phyloP scores from a whole-genome alignment of 2,888 invertebrate species.

The Drosophila neotestacea region DNA sequence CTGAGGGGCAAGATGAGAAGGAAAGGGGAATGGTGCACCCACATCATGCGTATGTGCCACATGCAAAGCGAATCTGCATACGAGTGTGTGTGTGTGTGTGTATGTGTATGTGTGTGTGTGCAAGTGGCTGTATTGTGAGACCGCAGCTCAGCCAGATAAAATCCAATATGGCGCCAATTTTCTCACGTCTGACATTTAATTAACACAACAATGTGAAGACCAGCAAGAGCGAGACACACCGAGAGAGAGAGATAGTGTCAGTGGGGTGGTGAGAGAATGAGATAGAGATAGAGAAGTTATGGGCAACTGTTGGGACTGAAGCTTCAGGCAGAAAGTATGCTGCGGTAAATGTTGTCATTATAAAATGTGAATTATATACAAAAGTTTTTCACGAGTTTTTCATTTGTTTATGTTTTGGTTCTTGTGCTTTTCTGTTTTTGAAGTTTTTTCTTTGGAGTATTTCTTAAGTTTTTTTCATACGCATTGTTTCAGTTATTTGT shows the following conservation, averaged over 20 bases:
- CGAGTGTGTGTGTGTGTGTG: background rate
- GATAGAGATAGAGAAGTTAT: constrained; percentile 16
- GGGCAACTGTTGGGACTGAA: constrained; percentile 10
- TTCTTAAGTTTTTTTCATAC: constrained; percentile 24
- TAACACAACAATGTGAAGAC: constrained; percentile 78
- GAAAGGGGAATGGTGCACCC: constrained; percentile 27
- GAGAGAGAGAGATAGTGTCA: background rate
- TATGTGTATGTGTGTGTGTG: constrained; percentile 3
- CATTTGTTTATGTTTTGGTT: background rate
- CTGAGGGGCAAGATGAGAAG: background rate
- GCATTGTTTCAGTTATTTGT: constrained; percentile 44
- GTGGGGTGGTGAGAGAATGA: background rate
- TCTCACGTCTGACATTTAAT: constrained; percentile 83
- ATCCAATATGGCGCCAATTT: constrained; percentile 82
- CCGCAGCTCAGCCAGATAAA: constrained; percentile 74
- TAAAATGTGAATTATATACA: constrained; percentile 67
- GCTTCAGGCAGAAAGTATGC: constrained; percentile 54
- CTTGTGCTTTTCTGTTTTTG: background rate
- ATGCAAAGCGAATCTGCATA: constrained; percentile 26
- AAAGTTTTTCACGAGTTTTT: constrained; percentile 39
- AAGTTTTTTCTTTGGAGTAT: background rate
- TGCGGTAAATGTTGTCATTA: constrained; percentile 72
- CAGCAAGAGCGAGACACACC: background rate
- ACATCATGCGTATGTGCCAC: constrained; percentile 57
- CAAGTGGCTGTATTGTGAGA: constrained; percentile 19